phyloP scores from a whole-genome alignment of 1,140 invertebrate species.

The Nixonia krombeini region DNA sequence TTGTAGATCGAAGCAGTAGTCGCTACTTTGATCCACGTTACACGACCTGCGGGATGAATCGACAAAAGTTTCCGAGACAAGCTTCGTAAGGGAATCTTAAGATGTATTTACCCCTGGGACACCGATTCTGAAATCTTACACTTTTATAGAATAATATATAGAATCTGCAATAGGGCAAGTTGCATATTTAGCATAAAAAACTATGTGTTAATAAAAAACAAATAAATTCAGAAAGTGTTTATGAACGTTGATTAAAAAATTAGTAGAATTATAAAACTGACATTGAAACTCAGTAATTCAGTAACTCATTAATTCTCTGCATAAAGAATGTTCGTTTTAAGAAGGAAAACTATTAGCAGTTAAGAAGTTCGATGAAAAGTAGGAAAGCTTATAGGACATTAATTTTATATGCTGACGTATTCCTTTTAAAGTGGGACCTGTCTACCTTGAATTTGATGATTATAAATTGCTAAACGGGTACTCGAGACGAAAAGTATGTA shows the following conservation, averaged over 20 bases:
- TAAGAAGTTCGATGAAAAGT: too few species aligned
- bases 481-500: constrained; percentile 13
- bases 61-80: constrained; percentile 21
- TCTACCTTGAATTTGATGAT: background rate
- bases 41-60: constrained; percentile 36
- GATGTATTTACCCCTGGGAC: constrained; percentile 32
- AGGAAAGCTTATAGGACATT: too few species aligned
- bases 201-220: too few species aligned
- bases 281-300: too few species aligned
- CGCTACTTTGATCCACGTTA: constrained; percentile 11
- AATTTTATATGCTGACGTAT: too few species aligned
- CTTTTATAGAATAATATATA: constrained; percentile 26
- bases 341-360: too few species aligned
- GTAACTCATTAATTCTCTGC: too few species aligned
- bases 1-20: constrained; percentile 12
- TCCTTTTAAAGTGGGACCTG: too few species aligned
- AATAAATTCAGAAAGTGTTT: too few species aligned
- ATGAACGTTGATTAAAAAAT: too few species aligned
- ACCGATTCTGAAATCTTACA: constrained; percentile 5
- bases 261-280: too few species aligned
- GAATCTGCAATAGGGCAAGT: constrained; percentile 1
- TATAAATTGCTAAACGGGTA: background rate
- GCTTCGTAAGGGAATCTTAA: constrained; percentile 33
- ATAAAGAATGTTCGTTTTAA: too few species aligned
- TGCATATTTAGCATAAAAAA: background rate